Percentiles rank a stretch among this genome's conserved stretches.
Conservation (phyloP, 2,113 vertebrate genomes). For the Lepus americanus region DNA sequence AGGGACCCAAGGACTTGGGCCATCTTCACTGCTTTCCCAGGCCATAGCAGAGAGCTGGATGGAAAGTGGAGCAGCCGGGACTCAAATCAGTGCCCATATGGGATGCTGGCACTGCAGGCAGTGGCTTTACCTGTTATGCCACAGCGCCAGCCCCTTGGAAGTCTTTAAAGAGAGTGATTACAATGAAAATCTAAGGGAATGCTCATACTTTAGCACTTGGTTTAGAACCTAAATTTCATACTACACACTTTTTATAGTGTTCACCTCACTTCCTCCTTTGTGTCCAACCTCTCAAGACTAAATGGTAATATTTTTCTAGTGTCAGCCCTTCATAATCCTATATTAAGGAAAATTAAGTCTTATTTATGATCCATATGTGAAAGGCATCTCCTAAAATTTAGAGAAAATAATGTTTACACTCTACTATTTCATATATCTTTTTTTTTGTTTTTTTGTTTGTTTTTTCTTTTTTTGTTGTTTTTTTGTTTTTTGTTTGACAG, state of each 20-base stretch:
- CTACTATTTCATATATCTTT: background rate
- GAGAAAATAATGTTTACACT: background rate
- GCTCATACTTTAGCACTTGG: constrained; percentile 6
- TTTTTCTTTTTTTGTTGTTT: too few species aligned
- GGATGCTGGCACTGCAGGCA: too few species aligned
- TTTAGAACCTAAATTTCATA: constrained; percentile 58
- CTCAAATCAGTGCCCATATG: too few species aligned
- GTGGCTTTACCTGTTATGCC: too few species aligned
- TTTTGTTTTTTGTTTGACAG: too few species aligned
- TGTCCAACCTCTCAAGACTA: background rate
- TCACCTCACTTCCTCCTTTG: background rate
- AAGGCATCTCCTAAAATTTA: constrained; percentile 26
- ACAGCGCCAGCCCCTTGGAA: background rate
- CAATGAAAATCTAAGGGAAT: constrained; percentile 43
- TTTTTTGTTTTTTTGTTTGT: too few species aligned
- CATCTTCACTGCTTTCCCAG: too few species aligned
- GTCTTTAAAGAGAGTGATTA: constrained; percentile 47
- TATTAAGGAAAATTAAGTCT: background rate
- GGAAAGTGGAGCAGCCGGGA: too few species aligned
- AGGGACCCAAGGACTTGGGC: too few species aligned
- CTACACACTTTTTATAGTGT: constrained; percentile 11
- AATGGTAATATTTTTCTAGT: background rate
- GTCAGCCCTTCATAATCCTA: background rate
- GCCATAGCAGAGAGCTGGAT: too few species aligned
- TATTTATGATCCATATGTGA: background rate